Percentiles rank a stretch among this genome's conserved stretches.
Evolutionary conservation across 92 coral and sea anemone species (phyloP).

Genomic region (Actinostola sp.): DNA sequence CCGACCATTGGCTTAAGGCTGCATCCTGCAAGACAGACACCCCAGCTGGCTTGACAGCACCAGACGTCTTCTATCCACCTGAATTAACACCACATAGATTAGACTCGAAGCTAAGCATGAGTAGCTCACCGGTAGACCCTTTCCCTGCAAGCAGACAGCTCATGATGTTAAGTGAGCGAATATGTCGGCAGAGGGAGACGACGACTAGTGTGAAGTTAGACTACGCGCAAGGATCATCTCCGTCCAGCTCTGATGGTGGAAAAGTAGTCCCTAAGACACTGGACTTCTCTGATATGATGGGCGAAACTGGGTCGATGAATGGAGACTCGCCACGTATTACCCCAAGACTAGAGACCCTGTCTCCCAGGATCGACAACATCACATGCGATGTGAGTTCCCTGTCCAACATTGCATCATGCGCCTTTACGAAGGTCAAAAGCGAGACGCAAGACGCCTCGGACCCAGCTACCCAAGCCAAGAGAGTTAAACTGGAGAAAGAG

Average conservation of each 20-base stretch:
- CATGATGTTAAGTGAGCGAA: slow-evolving; percentile 71
- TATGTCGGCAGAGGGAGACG: slow-evolving; percentile 56
- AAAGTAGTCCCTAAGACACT: slow-evolving; percentile 60
- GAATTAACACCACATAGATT: slow-evolving; percentile 21
- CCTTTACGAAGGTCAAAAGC: slow-evolving; percentile 68
- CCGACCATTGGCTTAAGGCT: slow-evolving; percentile 44
- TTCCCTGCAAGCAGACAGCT: slow-evolving; percentile 85
- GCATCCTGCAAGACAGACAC: slow-evolving; percentile 24
- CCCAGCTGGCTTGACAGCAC: slow-evolving; percentile 10
- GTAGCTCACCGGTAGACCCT: slow-evolving; percentile 46
- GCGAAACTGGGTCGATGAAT: slow-evolving; percentile 46
- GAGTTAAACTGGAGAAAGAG: slow-evolving; percentile 58
- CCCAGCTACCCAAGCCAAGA: slow-evolving; percentile 51
- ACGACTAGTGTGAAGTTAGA: slow-evolving; percentile 18
- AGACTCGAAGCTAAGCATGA: slow-evolving; percentile 18
- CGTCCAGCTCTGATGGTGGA: slow-evolving; percentile 85
- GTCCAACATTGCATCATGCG: slow-evolving; percentile 51
- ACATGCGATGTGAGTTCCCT: slow-evolving; percentile 20
- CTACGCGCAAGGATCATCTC: slow-evolving; percentile 46
- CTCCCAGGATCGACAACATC: slow-evolving; percentile 42
- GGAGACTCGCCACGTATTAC: slow-evolving; percentile 70
- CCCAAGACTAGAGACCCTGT: slow-evolving; percentile 52
- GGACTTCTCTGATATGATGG: slow-evolving; percentile 70
- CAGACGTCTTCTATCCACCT: slow-evolving; percentile 37
- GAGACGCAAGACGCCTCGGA: slow-evolving; percentile 47